Percentiles rank a stretch among this genome's conserved stretches.
Evolutionary conservation across 2,797 vertebrate species (phyloP).

Genomic region (Pogonophryne albipinna): DNA sequence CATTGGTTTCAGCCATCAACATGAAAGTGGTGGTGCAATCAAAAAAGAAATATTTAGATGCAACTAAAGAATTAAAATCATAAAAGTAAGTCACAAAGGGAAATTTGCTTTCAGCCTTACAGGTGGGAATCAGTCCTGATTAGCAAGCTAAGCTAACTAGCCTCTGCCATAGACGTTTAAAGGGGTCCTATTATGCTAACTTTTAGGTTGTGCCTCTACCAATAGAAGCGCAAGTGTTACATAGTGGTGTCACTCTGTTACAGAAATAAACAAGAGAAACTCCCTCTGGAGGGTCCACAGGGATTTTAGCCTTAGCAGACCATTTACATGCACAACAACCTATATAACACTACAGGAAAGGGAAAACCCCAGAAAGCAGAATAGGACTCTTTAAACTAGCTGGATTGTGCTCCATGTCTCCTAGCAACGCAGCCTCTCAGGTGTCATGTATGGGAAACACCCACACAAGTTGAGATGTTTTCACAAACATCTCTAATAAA

Average conservation of each 20-base stretch:
- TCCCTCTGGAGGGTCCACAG: too few relatives aligned
- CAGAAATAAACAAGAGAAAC: too few relatives aligned
- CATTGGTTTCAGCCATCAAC: slow-evolving; percentile 41
- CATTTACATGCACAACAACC: too few relatives aligned
- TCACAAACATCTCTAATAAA: background rate
- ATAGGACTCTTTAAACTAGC: background rate
- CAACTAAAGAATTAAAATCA: background rate
- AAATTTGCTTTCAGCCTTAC: background rate
- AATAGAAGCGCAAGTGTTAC: too few relatives aligned
- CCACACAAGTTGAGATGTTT: background rate
- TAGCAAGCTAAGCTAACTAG: background rate
- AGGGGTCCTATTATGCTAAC: too few relatives aligned
- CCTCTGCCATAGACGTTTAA: background rate
- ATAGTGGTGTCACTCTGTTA: too few relatives aligned
- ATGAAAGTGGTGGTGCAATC: background rate
- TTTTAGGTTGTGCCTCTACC: too few relatives aligned
- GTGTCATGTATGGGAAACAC: background rate
- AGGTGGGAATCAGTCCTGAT: background rate
- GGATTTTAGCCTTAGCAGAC: too few relatives aligned
- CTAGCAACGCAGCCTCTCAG: background rate
- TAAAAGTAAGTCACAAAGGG: background rate
- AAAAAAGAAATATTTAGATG: background rate
- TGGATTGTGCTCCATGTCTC: background rate
- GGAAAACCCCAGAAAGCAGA: background rate
- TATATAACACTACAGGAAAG: too few relatives aligned